These are phyloP conservation scores for Diogma glabrata DNA, from an alignment of 2,888 invertebrate genomes.

Conservation along the genomic window DNA sequence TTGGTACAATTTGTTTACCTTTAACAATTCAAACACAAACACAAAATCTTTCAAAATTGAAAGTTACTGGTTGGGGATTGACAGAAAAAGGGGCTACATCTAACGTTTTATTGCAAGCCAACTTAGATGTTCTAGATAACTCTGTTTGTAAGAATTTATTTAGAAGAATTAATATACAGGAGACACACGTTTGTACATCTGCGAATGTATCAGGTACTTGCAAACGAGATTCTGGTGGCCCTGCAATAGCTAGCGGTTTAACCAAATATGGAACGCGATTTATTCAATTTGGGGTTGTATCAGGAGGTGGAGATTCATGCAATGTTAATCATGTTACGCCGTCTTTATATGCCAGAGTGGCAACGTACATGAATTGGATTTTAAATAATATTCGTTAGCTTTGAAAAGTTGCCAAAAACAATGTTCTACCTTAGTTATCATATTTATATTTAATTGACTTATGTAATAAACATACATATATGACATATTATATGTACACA, in stretches of 20 bases:
- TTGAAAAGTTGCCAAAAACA: too few relatives aligned
- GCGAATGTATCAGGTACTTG: background rate
- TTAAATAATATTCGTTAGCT: constrained; percentile 15
- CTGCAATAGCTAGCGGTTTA: background rate
- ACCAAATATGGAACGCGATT: background rate
- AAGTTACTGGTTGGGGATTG: background rate
- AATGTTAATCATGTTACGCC: background rate
- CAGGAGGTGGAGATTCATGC: background rate
- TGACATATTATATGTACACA: too few relatives aligned
- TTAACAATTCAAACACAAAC: background rate
- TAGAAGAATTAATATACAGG: too few relatives aligned
- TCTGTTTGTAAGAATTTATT: background rate
- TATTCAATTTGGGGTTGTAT: constrained; percentile 4
- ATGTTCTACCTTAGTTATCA: too few relatives aligned
- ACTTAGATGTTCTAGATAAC: background rate
- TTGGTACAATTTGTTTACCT: background rate
- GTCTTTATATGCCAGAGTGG: background rate
- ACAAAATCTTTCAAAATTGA: background rate
- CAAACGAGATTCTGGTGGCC: constrained; percentile 8
- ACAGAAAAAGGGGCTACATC: background rate
- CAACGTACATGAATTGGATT: constrained; percentile 10
- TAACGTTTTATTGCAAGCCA: background rate
- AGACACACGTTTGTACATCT: background rate
- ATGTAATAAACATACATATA: too few relatives aligned
- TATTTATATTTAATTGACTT: too few relatives aligned